Percentiles rank a stretch among this genome's conserved stretches.
phyloP scores from a whole-genome alignment of 2,113 vertebrate genomes.

The Benitochromis conjunctus region DNA sequence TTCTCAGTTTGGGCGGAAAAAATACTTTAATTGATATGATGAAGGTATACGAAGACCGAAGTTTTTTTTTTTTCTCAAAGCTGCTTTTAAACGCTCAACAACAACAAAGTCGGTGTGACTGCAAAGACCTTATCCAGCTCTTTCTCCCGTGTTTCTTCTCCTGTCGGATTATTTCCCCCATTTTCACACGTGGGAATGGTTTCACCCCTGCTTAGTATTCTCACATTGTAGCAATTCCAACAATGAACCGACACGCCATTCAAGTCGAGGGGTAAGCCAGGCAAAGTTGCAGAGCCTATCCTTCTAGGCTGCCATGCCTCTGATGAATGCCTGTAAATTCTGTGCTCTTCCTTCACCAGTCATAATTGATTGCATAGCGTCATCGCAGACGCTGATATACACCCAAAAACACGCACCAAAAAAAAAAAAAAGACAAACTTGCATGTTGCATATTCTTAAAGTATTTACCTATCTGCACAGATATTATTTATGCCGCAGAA shows the following conservation, averaged over 20 bases:
- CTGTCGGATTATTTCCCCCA: constrained; percentile 50
- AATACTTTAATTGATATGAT: not conserved
- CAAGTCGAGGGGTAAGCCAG: constrained; percentile 49
- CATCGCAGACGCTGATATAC: not conserved
- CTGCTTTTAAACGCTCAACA: not conserved
- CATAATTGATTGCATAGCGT: constrained; percentile 13
- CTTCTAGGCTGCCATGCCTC: constrained; percentile 24
- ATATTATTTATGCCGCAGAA: not conserved
- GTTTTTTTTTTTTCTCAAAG: not conserved
- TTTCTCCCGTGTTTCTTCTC: constrained; percentile 40
- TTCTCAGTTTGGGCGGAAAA: not conserved
- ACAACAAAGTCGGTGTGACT: constrained; percentile 30
- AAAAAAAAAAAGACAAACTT: too few relatives aligned
- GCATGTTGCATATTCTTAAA: constrained; percentile 9
- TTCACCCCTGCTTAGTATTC: constrained; percentile 70
- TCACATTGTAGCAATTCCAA: constrained; percentile 64
- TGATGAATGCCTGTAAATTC: constrained; percentile 22
- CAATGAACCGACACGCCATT: constrained; percentile 70
- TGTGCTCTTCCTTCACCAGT: constrained; percentile 3
- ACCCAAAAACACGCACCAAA: not conserved
- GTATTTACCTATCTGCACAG: constrained; percentile 26
- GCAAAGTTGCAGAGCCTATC: constrained; percentile 61
- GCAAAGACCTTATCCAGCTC: constrained; percentile 44
- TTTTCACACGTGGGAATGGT: constrained; percentile 72
- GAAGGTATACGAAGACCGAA: not conserved